A percentile compares a stretch with the other conserved stretches of the same genome.
Evolutionary conservation across 2,888 invertebrate genomes (phyloP).

Genomic region (Campopleginae sp.): DNA sequence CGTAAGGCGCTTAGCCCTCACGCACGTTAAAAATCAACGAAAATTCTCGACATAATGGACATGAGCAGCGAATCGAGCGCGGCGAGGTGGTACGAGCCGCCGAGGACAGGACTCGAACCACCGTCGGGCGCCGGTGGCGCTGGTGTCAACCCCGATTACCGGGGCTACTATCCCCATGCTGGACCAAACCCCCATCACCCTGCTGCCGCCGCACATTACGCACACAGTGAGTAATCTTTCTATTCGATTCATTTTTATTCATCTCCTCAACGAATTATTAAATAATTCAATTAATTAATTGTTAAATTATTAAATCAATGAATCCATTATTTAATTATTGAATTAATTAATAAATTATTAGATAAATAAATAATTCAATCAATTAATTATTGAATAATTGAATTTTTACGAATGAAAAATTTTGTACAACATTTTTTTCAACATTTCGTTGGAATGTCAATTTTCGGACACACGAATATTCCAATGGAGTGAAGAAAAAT

Average conservation of each 20-base stretch:
- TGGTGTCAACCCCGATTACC: constrained; percentile 81
- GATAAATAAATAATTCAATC: too few species aligned
- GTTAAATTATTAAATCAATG: too few species aligned
- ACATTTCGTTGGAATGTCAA: too few species aligned
- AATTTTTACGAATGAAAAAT: too few species aligned
- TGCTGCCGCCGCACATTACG: constrained; percentile 82
- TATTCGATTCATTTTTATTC: neutral
- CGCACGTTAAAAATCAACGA: constrained; percentile 71
- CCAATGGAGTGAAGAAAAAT: neutral
- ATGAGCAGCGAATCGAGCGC: constrained; percentile 84
- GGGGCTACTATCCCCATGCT: constrained; percentile 83
- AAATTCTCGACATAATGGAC: constrained; percentile 82
- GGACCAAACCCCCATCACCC: constrained; percentile 82
- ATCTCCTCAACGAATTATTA: neutral
- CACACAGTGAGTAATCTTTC: constrained; percentile 81
- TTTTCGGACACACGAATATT: neutral
- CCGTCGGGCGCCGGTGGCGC: constrained; percentile 77
- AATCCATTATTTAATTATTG: too few species aligned
- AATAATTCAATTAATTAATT: neutral
- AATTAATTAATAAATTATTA: too few species aligned
- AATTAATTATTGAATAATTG: too few species aligned
- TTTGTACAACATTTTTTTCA: too few species aligned
- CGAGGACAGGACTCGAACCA: constrained; percentile 81
- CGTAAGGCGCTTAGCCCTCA: constrained; percentile 63
- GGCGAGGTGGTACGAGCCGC: constrained; percentile 83